Percentiles rank a stretch among this genome's conserved stretches.
phyloP scores from a whole-genome alignment of 2,797 vertebrate genomes.

The Eidolon dupreanum region DNA sequence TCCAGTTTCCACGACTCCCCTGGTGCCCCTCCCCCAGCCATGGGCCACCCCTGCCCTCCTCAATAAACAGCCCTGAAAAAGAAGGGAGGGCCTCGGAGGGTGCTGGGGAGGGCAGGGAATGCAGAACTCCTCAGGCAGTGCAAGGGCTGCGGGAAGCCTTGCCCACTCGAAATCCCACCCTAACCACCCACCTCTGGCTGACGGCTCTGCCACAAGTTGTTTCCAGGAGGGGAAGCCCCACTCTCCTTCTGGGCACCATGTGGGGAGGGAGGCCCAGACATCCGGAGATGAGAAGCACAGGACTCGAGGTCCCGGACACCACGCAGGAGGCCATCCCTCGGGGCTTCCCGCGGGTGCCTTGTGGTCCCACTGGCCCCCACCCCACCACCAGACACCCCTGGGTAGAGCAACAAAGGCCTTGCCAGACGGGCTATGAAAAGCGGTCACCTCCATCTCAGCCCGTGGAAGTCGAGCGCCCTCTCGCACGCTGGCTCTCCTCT shows the following conservation, averaged over 20 bases:
- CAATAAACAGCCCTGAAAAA: neutral
- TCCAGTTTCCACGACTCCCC: fast-evolving
- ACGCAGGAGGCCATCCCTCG: neutral
- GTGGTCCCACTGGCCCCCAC: neutral
- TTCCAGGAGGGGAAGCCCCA: neutral
- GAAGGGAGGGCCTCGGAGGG: neutral
- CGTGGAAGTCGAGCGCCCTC: neutral
- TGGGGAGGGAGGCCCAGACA: slow-evolving; percentile 20
- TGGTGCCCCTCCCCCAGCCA: neutral
- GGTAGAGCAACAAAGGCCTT: neutral
- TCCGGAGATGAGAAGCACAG: slow-evolving; percentile 54
- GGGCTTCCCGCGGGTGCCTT: neutral
- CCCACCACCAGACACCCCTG: neutral
- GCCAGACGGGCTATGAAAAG: neutral
- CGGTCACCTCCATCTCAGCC: neutral
- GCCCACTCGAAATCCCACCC: neutral
- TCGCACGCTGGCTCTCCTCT: neutral
- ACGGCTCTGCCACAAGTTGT: neutral
- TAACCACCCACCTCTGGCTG: neutral
- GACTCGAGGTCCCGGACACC: neutral
- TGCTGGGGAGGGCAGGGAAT: neutral
- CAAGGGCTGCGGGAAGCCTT: neutral
- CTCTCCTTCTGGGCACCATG: slow-evolving; percentile 52
- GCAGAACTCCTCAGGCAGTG: neutral
- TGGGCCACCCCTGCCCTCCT: neutral